Evolutionary conservation across 2,797 vertebrate genomes (phyloP), one percentile per base, ranked within the genome.

Genomic region (Parauchenoglanis punctatus): DNA sequence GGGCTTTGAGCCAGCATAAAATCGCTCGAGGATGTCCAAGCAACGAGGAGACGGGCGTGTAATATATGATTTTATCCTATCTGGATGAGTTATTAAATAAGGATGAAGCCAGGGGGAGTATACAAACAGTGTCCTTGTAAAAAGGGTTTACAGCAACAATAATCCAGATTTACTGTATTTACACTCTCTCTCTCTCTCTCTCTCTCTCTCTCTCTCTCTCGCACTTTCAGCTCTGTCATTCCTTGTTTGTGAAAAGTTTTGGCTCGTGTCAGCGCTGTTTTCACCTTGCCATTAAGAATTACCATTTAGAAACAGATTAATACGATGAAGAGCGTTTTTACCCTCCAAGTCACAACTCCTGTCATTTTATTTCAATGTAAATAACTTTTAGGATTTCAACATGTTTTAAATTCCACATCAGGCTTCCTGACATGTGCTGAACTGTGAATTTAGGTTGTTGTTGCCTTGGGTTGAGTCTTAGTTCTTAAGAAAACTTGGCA

Each of bases 21-120:
- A 89, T 83, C 86, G 89, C 63, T 82, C 72, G 90, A 89, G 88
- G 89, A 91, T 90, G 92, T 90, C 78, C 90, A 92, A 87, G 85
- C 84, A 70, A 40, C 35, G 63, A 87, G 73, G 65, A 86, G 56
- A 58, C 12, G 59, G 46, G 25, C 49, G 65, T 86, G 87, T 73
- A 76, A 83, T 49, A 75, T 72, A 56, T 40, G 40, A 70, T 65
- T 90, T 81, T 49, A 35, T 90, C 77, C 82, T 86, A 88, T 63
- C 93, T 92, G 91, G 90, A 93, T 88, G 89, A 91, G 70, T 86
- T 92, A 89, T 94, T 91, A 89, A 93, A 94, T 93, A 91, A 81
- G 91, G 90, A 91, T 88, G 84, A 92, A 93, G 91, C 85, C 81
- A 68, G 12, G 83, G 81, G 88, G 88, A 92, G 89, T 86, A 85